Base-by-base conservation (phyloP, 2,888 invertebrate species). In the Drosophila engyochracea region DNA sequence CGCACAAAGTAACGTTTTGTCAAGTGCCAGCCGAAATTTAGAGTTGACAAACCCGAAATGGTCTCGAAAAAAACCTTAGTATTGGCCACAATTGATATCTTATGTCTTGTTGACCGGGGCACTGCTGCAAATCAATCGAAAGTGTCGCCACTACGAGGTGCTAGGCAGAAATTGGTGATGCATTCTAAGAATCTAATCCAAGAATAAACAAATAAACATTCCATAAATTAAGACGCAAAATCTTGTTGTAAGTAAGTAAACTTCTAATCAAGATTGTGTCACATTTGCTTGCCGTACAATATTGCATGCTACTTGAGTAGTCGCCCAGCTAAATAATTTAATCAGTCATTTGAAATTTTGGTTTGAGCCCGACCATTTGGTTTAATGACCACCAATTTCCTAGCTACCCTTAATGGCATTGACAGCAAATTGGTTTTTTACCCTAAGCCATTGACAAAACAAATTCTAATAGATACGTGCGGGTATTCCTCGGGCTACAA, bases 401-500 rank as follows among this genome's bases (percentile, higher is more conserved):
- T 49, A 28, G 66, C 53, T 37, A 25, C 41, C 69, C 63, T 68
- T 70, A 63, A 73, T 65, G 65, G 64, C 76, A 75, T 68, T 71
- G 70, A 63, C 52, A 66, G 63, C 75, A 82, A 85, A 86, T 86
- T 89, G 82, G 76, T 71, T 81, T 72, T 76, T 66, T 54, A 65
- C 68, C 68, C 44, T 19, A 61, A 78, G 86, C 70, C 74, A 75
- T 76, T 78, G 74, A 73, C 68, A 69, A 16, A 76, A 80, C 81
- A 85, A 85, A 90, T 89, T 86, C 84, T 74, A 82, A 83, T 71
- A 65, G 82, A 77, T 76, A 78, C 69, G 76, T 62, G 72, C 44
- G 28, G 37, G 22, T 61, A 61, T 44, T 73, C 4, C 30, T 61
- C 25, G 25, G 53, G 49, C 64, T 55, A 54, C 33, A 33, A 65